Conservation (phyloP, 2,113 vertebrate species). For the Terrapene triunguis region DNA sequence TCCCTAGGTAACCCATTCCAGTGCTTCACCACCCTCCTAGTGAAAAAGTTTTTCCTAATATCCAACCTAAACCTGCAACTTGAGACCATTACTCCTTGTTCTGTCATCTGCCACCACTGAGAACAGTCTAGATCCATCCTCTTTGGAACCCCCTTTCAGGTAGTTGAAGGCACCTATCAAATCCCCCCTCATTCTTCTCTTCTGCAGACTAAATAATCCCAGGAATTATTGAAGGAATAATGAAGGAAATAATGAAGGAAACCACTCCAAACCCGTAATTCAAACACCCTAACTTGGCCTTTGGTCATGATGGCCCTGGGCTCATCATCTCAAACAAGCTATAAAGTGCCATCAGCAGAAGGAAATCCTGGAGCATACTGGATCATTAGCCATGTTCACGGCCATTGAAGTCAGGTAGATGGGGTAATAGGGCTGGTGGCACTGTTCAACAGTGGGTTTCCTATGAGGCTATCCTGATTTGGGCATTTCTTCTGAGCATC, state of each 20-base stretch:
- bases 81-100: no score
- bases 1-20: no score
- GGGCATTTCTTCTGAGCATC: rapidly evolving
- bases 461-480: not conserved
- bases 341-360: conserved; percentile 45
- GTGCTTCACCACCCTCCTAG: no score
- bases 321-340: not conserved
- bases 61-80: no score
- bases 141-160: no score
- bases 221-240: no score
- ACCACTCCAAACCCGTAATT: not conserved
- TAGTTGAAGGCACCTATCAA: no score
- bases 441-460: rapidly evolving
- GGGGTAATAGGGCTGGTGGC: not conserved
- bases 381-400: not conserved
- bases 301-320: conserved; percentile 16
- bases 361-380: not conserved
- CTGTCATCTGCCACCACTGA: no score
- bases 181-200: no score
- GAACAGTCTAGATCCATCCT: no score
- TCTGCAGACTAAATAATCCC: no score
- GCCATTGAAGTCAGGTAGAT: not conserved
- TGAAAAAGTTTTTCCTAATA: no score
- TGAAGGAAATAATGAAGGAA: not conserved
- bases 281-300: not conserved